Base-by-base conservation (phyloP, 2,888 invertebrate species). In the Andrena chrysosceles region DNA sequence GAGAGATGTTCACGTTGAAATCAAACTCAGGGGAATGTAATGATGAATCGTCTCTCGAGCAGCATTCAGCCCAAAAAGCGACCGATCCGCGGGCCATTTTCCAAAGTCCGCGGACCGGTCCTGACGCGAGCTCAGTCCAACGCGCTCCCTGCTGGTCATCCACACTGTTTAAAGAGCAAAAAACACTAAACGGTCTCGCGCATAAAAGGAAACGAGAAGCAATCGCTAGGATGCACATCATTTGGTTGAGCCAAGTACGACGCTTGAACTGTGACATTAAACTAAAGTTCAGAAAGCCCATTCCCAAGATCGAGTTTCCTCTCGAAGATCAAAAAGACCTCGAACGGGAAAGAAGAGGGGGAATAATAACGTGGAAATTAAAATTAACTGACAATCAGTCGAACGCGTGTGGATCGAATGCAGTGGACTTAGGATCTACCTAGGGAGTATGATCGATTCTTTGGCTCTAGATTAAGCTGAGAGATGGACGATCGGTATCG, bases 11-110 rank as follows among this genome's bases (percentile, higher is more conserved):
- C 85, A 79, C 70, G 81, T 84, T 86, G 77, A 84, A 87, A 87
- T 83, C 85, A 87, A 87, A 87, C 87, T 87, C 87, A 87, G 87
- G 86, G 87, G 87, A 87, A 85, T 67, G 87, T 86, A 80, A 87
- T 68, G 86, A 85, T 80, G 86, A 79, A 83, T 81, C 77, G 78
- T 86, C 73, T 84, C 81, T 86, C 86, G 78, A 69, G 68, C 75
- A 66, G 42, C 75, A 68, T 73, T 77, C 79, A 60, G 63, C 62
- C 66, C 48, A n/a, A 67, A 69, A 48, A 63, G 78, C 31, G 75
- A 64, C 73, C 59, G 54, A 73, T 71, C 75, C 78, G 67, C 63
- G 77, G 42, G 81, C 76, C 56, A 84, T 72, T 71, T 74, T 73
- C 59, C 78, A 74, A 75, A 67, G 70, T 60, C 60, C 63, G 68